Conservation (phyloP, 2,888 invertebrate species). For the Philopedon plagiatum region DNA sequence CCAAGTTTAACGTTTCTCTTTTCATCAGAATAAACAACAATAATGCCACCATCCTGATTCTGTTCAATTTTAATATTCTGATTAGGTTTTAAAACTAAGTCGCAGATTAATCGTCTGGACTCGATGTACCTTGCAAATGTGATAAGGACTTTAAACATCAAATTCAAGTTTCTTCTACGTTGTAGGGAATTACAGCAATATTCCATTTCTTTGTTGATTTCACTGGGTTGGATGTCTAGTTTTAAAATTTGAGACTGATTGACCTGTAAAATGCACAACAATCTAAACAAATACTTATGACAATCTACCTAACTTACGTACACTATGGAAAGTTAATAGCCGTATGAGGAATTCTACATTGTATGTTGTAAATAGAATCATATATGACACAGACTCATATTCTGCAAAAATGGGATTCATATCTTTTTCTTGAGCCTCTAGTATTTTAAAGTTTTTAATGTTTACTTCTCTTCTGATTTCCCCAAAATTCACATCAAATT, state of each 20-base stretch:
- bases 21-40: slow-evolving; percentile 15
- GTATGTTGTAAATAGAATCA: slow-evolving; percentile 11
- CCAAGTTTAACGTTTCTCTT: slow-evolving; percentile 15
- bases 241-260: slow-evolving; percentile 14
- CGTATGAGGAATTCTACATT: not conserved
- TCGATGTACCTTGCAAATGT: slow-evolving; percentile 21
- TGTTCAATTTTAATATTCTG: slow-evolving; percentile 3
- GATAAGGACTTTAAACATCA: slow-evolving; percentile 22
- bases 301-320: not conserved
- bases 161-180: slow-evolving; percentile 24
- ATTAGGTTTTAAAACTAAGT: slow-evolving; percentile 15
- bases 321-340: slow-evolving; percentile 19
- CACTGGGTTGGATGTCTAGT: slow-evolving; percentile 21
- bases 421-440: slow-evolving; percentile 1
- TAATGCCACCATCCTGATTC: slow-evolving; percentile 33
- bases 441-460: slow-evolving; percentile 10
- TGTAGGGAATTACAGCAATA: slow-evolving; percentile 25
- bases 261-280: not conserved
- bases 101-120: slow-evolving; percentile 21
- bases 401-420: slow-evolving; percentile 5
- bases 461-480: slow-evolving; percentile 4
- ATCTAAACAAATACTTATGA: not conserved
- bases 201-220: slow-evolving; percentile 19
- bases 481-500: slow-evolving; percentile 5
- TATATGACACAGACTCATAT: slow-evolving; percentile 9